Evolutionary conservation across 2,888 invertebrate species (phyloP).

Genomic region (Hemistola chrysoprasaria): DNA sequence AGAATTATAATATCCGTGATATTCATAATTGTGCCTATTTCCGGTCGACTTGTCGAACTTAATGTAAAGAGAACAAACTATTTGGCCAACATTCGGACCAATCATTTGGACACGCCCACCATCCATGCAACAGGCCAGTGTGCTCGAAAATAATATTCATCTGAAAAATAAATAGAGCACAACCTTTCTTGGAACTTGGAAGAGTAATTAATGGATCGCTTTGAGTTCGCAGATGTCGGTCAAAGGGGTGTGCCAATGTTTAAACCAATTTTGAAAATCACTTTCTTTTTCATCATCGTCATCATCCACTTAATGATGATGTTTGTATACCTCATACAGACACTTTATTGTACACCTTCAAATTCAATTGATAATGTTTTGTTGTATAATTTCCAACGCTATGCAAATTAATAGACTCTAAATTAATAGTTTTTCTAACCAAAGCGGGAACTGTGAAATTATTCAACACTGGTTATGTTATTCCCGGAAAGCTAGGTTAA

Average conservation of each 20-base stretch:
- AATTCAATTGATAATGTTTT: too few species aligned
- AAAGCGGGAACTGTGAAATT: too few species aligned
- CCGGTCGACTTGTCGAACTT: too few species aligned
- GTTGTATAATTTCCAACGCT: too few species aligned
- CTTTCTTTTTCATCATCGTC: too few species aligned
- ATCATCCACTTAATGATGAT: too few species aligned
- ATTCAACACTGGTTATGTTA: too few species aligned
- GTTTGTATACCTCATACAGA: too few species aligned
- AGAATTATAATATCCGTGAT: neutral
- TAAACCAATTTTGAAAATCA: conserved; percentile 6
- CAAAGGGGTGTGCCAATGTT: conserved; percentile 10
- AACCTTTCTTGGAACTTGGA: conserved; percentile 44
- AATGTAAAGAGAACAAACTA: neutral
- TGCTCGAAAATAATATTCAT: conserved; percentile 33
- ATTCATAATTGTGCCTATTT: too few species aligned
- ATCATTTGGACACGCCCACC: neutral
- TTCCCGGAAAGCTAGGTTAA: conserved; percentile 1
- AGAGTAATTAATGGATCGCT: conserved; percentile 39
- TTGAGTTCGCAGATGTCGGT: conserved; percentile 32
- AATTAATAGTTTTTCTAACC: too few species aligned
- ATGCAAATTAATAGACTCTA: too few species aligned
- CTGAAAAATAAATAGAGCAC: conserved; percentile 44
- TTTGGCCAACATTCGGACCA: conserved; percentile 13
- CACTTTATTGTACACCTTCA: too few species aligned
- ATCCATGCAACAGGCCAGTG: conserved; percentile 13